These are phyloP conservation scores for Hypotaenidia okinawae DNA, from an alignment of 2,797 vertebrate genomes.

Conservation along the genomic window DNA sequence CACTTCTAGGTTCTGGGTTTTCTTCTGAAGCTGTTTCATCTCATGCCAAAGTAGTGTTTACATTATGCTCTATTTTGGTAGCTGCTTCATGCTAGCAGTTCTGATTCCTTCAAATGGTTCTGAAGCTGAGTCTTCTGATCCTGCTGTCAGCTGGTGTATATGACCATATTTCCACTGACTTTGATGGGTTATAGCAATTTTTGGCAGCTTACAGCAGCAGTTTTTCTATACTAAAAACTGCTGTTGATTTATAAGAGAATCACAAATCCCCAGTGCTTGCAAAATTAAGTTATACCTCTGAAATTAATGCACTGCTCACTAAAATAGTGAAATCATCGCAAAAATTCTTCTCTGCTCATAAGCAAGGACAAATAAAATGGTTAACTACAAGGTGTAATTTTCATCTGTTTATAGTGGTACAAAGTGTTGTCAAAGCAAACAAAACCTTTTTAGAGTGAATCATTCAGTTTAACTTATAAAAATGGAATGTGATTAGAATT, in stretches of 20 bases:
- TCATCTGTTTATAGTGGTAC: background rate
- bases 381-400: background rate
- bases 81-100: constrained; percentile 1
- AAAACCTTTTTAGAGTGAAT: background rate
- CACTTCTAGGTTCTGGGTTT: background rate
- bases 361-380: background rate
- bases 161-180: background rate
- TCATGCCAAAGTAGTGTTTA: background rate
- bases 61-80: background rate
- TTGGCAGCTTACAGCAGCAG: background rate
- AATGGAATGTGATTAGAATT: background rate
- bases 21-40: background rate
- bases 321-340: background rate
- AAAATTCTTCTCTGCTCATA: background rate
- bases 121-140: constrained; percentile 1
- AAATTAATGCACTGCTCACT: background rate
- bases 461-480: background rate
- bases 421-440: background rate
- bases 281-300: background rate
- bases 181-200: constrained; percentile 26
- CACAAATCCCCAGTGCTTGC: background rate
- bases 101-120: constrained; percentile 40
- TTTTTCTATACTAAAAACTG: background rate
- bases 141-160: background rate
- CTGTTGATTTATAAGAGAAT: background rate